Conservation (phyloP, 2,113 vertebrate species). For the Pristiophorus japonicus region DNA sequence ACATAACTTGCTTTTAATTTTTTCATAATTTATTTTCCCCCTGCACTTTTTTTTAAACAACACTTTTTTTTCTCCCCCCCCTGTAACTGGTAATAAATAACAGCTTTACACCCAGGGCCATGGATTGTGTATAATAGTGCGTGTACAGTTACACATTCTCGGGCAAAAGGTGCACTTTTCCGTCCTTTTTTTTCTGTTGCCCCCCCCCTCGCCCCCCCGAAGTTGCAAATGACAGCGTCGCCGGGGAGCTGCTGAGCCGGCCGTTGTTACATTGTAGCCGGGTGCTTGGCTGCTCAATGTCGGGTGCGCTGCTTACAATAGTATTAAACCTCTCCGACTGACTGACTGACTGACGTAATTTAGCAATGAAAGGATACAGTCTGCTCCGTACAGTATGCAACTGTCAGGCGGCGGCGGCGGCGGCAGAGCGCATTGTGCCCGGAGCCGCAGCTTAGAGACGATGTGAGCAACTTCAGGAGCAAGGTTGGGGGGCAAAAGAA, state of each 20-base stretch:
- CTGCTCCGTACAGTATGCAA: slow-evolving; percentile 30
- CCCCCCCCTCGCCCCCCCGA: too few species aligned
- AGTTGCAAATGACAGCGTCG: not conserved
- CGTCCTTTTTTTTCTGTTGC: not conserved
- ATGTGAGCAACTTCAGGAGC: slow-evolving; percentile 14
- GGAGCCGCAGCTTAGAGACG: slow-evolving; percentile 20
- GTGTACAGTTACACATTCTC: not conserved
- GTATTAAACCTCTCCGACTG: not conserved
- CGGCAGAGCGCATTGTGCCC: slow-evolving; percentile 16
- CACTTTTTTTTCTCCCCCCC: not conserved
- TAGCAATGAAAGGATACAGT: slow-evolving; percentile 29
- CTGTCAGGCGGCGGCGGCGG: slow-evolving; percentile 19
- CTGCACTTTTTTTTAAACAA: not conserved
- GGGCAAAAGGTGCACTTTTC: not conserved
- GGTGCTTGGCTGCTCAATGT: not conserved
- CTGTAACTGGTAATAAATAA: not conserved
- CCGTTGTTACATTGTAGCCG: not conserved
- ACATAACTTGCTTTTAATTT: not conserved
- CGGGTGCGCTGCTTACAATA: slow-evolving; percentile 7
- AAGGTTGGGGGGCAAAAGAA: not conserved
- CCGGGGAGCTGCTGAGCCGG: not conserved
- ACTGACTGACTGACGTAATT: slow-evolving; percentile 13
- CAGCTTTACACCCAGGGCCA: not conserved
- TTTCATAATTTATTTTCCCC: not conserved
- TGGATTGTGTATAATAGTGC: not conserved